Evolutionary conservation across 2,888 invertebrate genomes (phyloP).

Genomic region (Portevinia maculata): DNA sequence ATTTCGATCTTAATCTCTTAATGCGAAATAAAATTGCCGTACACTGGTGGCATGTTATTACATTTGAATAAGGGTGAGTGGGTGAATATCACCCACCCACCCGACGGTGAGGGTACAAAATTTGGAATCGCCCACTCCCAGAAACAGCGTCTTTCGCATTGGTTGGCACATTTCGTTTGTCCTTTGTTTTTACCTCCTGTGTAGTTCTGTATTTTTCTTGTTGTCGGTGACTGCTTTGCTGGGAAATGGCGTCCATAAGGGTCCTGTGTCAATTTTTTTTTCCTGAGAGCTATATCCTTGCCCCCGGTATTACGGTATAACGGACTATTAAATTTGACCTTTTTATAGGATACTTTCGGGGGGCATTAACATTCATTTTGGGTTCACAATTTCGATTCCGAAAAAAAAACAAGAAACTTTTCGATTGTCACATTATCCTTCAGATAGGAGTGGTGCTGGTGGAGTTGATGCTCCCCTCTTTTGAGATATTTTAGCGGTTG

Average conservation of each 20-base stretch:
- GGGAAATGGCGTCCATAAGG: slow-evolving; percentile 62
- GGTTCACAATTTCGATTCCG: slow-evolving; percentile 70
- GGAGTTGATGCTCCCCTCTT: slow-evolving; percentile 17
- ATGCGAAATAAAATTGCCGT: slow-evolving; percentile 82
- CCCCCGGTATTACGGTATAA: slow-evolving; percentile 70
- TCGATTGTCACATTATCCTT: slow-evolving; percentile 74
- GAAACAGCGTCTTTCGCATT: slow-evolving; percentile 54
- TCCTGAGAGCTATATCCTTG: slow-evolving; percentile 57
- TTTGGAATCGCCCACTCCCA: slow-evolving; percentile 42
- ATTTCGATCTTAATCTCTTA: slow-evolving; percentile 83
- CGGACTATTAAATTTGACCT: slow-evolving; percentile 77
- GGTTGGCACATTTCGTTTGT: slow-evolving; percentile 71
- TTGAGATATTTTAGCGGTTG: slow-evolving; percentile 68
- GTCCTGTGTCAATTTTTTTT: slow-evolving; percentile 26
- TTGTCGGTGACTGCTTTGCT: slow-evolving; percentile 13
- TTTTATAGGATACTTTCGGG: slow-evolving; percentile 76
- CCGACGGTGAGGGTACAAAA: slow-evolving; percentile 24
- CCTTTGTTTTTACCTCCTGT: slow-evolving; percentile 64
- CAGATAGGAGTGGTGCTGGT: slow-evolving; percentile 13
- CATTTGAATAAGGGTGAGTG: slow-evolving; percentile 62
- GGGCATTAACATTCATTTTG: slow-evolving; percentile 75
- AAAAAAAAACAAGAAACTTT: slow-evolving; percentile 57
- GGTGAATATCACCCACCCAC: slow-evolving; percentile 11
- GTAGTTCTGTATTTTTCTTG: slow-evolving; percentile 16
- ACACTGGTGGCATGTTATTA: slow-evolving; percentile 80